A percentile compares a stretch with the other conserved stretches of the same genome.
These are phyloP conservation scores for Luscinia luscinia DNA, from an alignment of 2,797 vertebrate genomes.

Conservation along the genomic window DNA sequence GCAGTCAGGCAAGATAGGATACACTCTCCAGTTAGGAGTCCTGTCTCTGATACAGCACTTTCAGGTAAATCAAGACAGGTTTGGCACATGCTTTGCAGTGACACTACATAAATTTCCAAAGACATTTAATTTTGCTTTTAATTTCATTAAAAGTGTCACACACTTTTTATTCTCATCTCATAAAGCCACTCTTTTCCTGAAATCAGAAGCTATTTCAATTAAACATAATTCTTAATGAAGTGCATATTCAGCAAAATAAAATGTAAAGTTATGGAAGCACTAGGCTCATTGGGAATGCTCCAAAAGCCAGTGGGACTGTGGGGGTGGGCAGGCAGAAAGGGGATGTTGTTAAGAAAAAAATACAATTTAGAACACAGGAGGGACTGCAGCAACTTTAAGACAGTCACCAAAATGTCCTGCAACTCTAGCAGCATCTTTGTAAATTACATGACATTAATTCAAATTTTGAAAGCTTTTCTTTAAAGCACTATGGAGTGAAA, in stretches of 20 bases:
- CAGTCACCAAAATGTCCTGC: neutral
- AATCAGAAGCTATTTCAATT: neutral
- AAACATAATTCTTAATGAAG: neutral
- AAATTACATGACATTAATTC: neutral
- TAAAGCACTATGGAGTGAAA: neutral
- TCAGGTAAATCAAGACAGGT: neutral
- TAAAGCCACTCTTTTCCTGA: neutral
- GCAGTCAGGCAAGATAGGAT: neutral
- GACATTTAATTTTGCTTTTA: neutral
- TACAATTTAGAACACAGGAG: neutral
- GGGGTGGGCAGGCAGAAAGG: neutral
- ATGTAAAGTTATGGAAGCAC: neutral
- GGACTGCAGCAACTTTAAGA: neutral
- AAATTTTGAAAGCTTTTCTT: neutral
- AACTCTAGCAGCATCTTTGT: neutral
- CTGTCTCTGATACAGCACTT: neutral
- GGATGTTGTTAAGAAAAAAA: neutral
- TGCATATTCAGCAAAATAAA: neutral
- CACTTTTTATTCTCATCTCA: neutral
- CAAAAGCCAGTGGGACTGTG: rapidly evolving
- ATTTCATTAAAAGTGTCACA: neutral
- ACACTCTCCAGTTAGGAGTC: neutral
- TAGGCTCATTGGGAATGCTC: neutral
- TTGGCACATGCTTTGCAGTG: neutral
- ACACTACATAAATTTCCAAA: neutral